These are phyloP conservation scores for Dascillus cervinus DNA, from an alignment of 2,888 invertebrate genomes.

Conservation along the genomic window DNA sequence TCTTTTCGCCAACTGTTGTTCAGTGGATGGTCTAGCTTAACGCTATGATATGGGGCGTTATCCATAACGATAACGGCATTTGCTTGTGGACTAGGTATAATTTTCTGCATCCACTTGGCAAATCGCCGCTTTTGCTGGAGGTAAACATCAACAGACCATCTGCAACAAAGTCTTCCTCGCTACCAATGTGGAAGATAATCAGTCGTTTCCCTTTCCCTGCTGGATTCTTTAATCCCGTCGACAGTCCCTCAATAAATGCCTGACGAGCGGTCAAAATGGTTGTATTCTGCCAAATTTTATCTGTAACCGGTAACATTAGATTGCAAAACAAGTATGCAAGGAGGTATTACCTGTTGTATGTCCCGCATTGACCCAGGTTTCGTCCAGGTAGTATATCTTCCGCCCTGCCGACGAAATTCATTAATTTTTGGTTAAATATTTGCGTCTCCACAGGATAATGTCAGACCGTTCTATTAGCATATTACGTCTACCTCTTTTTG, in stretches of 20 bases:
- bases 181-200: slow-evolving; percentile 15
- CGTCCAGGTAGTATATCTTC: slow-evolving; percentile 18
- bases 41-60: slow-evolving; percentile 3
- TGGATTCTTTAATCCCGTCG: slow-evolving; percentile 7
- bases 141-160: too few species aligned
- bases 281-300: slow-evolving; percentile 13
- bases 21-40: not conserved
- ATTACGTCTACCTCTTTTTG: too few species aligned
- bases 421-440: too few species aligned
- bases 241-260: slow-evolving; percentile 10
- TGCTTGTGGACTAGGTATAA: too few species aligned
- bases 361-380: slow-evolving; percentile 19
- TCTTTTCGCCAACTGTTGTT: not conserved
- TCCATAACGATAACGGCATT: slow-evolving; percentile 4
- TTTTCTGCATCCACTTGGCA: too few species aligned
- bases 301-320: too few species aligned
- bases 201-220: slow-evolving; percentile 9
- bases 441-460: too few species aligned
- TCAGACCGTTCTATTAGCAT: too few species aligned
- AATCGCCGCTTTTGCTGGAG: too few species aligned
- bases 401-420: too few species aligned
- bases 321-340: too few species aligned
- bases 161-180: slow-evolving; percentile 15
- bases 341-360: too few species aligned
- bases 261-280: slow-evolving; percentile 6